Base-by-base conservation (phyloP, 2,113 vertebrate genomes). In the Theristicus caerulescens region DNA sequence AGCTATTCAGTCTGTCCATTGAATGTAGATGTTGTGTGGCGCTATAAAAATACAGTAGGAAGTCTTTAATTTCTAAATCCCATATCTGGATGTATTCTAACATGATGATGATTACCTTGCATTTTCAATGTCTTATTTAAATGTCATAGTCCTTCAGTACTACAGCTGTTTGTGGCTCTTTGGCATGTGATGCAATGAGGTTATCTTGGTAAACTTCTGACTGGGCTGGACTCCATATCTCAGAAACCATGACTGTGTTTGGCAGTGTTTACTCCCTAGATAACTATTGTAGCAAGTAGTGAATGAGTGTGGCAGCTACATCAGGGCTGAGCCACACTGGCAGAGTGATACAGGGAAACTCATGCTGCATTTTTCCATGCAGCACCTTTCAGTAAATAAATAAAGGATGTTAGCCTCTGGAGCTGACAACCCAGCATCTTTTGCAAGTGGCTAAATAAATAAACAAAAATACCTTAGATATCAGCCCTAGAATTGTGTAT, bases 181-280 rank as follows among this genome's bases (percentile, higher is more conserved):
- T 89, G 73, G 80, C 70, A 57, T 12, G 2, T 36, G 66, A 80
- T 66, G 62, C 82, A 77, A 86, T 59, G 89, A 94, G 94, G 94
- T 91, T 94, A 85, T 96, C 89, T 91, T 69, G 62, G 91, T 94
- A 77, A 95, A 85, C 55, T 80, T 85, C 83, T 89, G 54, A 47
- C 65, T 73, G 91, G 93, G 91, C 82, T 83, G 67, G 62, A 32
- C 78, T 95, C 84, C 87, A 13, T 86, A 95, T 96, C 84, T 76
- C 89, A 66, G 87, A 72, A 95, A 83, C 74, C 94, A 91, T 0
- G 2, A 62, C 66, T 0, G 0, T 24, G 24, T 58, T 2, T 97
- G 95, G 93, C 96, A 93, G 49, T 9, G 42, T 70, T 73, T 91
- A 66, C 51, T 95, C 94, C 78, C 95, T 27, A 11, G 86, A 67